Base-by-base conservation (phyloP, 1,140 invertebrate genomes). In the Leptinotarsa lineolata region DNA sequence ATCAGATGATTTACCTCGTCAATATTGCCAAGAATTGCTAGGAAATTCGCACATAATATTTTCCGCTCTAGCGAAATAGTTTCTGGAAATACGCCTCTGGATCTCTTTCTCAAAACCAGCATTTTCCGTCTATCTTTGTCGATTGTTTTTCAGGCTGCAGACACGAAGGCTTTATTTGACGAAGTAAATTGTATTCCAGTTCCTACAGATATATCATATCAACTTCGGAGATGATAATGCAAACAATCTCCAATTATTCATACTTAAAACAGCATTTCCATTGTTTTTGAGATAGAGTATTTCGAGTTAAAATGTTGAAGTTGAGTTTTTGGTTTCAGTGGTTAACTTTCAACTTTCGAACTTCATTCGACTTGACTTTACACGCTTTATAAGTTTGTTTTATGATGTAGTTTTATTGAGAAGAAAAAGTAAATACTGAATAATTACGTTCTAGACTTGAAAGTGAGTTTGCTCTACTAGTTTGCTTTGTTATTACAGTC, bases 91-190 rank as follows among this genome's bases (percentile, higher is more conserved):
- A 54, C 48, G 48, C n/a, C 48, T 12, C 48, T 54, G 48, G 13
- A n/a, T n/a, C 48, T 54, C 48, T n/a, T 12, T 54, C 13, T n/a
- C n/a, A 54, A n/a, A 54, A 54, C 48, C 48, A 54, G n/a, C 48
- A 54, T 54, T 54, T 54, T 54, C 48, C 48, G 13, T 54, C 48
- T 54, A 54, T 54, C 48, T 54, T 54, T 54, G 48, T 54, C 48
- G 48, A 54, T 54, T 54, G 48, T 54, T 54, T 12, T 54, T 54
- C 48, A 18, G n/a, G n/a, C 15, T 54, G 15, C 48, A 54, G 48
- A 54, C 48, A 54, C 48, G 48, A 54, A 11, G 48, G n/a, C 48
- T 54, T 54, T 54, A 54, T 54, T 54, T 54, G 48, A 54, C 48
- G 48, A 54, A 54, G 48, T 54, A 54, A 54, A 54, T 54, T 54